Percentiles rank a stretch among this genome's conserved stretches.
Conservation (phyloP, 2,888 invertebrate species). For the Mamestra brassicae region DNA sequence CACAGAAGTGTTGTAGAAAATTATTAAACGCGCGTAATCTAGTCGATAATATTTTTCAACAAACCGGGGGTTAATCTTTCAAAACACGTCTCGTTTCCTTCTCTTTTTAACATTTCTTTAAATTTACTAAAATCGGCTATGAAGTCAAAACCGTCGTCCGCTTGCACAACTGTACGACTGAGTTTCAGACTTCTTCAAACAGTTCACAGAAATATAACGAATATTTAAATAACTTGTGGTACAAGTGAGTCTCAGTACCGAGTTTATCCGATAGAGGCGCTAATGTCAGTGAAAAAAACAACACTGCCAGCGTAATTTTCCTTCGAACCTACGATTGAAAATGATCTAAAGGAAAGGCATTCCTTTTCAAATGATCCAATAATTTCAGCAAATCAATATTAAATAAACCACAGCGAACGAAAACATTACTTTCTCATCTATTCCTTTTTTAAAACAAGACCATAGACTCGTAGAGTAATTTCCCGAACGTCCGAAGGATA, state of each 20-base stretch:
- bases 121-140: too few species aligned
- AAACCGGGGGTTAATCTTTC: too few species aligned
- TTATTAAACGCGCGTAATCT: too few species aligned
- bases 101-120: too few species aligned
- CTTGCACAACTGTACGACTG: too few species aligned
- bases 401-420: slow-evolving; percentile 44
- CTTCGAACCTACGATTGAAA: slow-evolving; percentile 1
- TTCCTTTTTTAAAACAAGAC: slow-evolving; percentile 52
- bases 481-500: slow-evolving; percentile 66
- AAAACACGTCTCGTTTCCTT: too few species aligned
- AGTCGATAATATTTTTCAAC: too few species aligned
- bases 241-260: not conserved
- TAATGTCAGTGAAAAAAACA: not conserved
- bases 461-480: slow-evolving; percentile 56
- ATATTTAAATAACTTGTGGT: too few species aligned
- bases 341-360: slow-evolving; percentile 6
- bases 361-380: slow-evolving; percentile 42
- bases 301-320: slow-evolving; percentile 9
- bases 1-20: too few species aligned
- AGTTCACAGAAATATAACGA: too few species aligned
- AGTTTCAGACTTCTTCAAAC: too few species aligned
- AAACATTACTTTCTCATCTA: slow-evolving; percentile 54
- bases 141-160: too few species aligned
- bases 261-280: not conserved
- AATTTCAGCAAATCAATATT: slow-evolving; percentile 54